phyloP scores from a whole-genome alignment of 2,888 invertebrate genomes.

The Chirona hameri region DNA sequence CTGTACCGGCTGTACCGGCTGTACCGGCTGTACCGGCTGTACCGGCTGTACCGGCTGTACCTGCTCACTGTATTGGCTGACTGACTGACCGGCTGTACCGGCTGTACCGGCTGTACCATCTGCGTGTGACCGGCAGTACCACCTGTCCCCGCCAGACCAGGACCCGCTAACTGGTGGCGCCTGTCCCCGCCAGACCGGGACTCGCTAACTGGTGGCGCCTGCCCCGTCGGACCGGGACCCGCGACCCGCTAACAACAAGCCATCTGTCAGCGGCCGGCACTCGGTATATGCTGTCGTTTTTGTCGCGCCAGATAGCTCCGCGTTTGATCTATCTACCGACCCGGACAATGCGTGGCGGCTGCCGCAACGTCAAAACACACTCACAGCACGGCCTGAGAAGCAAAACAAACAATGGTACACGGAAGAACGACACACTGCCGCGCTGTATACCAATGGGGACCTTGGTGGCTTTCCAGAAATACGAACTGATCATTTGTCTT shows the following conservation, averaged over 20 bases:
- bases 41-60: no score
- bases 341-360: neutral
- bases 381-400: neutral
- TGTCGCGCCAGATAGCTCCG: neutral
- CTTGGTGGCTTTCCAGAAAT: neutral
- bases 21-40: no score
- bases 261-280: neutral
- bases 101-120: no score
- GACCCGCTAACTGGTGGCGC: neutral
- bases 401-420: slow-evolving; percentile 6
- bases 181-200: neutral
- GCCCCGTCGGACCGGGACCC: neutral
- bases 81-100: no score
- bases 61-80: no score
- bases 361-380: neutral
- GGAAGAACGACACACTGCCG: neutral
- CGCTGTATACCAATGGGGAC: neutral
- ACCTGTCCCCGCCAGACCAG: neutral
- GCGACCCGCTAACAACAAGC: neutral
- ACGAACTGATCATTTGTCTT: neutral
- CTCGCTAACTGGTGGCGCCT: neutral
- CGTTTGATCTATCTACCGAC: neutral
- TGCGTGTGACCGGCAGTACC: neutral
- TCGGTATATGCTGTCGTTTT: neutral
- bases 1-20: no score